Base-by-base conservation (phyloP, 2,797 vertebrate genomes). In the Rhinophrynus dorsalis region DNA sequence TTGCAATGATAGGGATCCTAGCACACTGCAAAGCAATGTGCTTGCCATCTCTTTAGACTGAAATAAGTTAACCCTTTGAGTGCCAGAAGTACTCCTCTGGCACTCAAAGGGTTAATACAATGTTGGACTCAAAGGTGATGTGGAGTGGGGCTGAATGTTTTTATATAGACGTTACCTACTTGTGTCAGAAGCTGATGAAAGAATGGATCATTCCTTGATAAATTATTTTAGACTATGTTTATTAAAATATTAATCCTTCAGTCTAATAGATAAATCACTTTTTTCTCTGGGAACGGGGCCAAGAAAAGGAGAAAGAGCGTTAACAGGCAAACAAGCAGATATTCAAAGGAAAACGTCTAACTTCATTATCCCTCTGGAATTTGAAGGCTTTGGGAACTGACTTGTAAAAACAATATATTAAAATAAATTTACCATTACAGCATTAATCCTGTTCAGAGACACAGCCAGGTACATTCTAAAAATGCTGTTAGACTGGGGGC, bases 261-360 rank as follows among this genome's bases (percentile, higher is more conserved):
- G 32, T 40, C 27, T 42, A 52, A 9, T 20, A 70, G 50, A 63
- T 56, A 56, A 42, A 70, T 70, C 68, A 63, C 59, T 47, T 56
- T 63, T 70, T 70, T 63, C 68, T 51, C 68, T 51, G 44, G 58
- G 58, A 62, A 38, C 15, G 17, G 45, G 55, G 68, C 68, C 68
- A 70, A 63, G 38, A 51, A 23, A 59, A 54, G 54, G 56, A 70
- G 33, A 35, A 63, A 56, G 29, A 21, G 40, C 12, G 30, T 30
- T 37, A 29, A 55, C 6, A 55, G 45, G 40, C 38, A 69, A 58
- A 69, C 48, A 35, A 54, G 47, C 33, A 23, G 48, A 44, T 69
- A 55, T 54, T 69, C 27, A 42, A 35, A 55, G 66, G 52, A 27
- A 52, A 33, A 32, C 24, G 38, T 63, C 68, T 70, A 59, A 56